Evolutionary conservation across 2,797 vertebrate genomes (phyloP).

Genomic region (Cryptoprocta ferox): DNA sequence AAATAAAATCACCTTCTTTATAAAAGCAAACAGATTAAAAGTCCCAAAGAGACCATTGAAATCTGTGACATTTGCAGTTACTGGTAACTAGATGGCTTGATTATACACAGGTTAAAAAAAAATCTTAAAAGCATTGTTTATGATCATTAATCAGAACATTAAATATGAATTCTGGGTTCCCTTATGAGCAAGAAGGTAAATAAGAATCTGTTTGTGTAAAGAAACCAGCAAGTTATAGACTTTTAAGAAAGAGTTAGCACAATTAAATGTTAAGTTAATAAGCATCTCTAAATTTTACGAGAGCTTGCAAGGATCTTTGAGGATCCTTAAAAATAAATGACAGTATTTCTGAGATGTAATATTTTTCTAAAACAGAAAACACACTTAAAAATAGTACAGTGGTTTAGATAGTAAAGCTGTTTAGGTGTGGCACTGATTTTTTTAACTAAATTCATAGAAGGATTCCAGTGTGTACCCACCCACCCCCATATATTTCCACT

Average conservation of each 20-base stretch:
- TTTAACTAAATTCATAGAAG: neutral
- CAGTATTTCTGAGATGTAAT: constrained; percentile 20
- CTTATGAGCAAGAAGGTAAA: constrained; percentile 66
- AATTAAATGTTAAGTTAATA: constrained; percentile 58
- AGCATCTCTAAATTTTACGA: constrained; percentile 63
- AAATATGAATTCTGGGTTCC: constrained; percentile 79
- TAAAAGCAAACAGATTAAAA: constrained; percentile 91
- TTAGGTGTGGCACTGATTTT: neutral
- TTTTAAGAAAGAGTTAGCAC: neutral
- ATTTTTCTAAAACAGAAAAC: constrained; percentile 46
- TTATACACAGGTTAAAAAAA: constrained; percentile 86
- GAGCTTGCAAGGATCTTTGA: constrained; percentile 34
- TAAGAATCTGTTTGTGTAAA: constrained; percentile 70
- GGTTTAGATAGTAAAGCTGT: neutral
- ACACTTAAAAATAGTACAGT: neutral
- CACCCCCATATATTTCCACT: neutral
- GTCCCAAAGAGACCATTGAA: constrained; percentile 89
- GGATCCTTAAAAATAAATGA: constrained; percentile 53
- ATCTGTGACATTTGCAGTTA: constrained; percentile 89
- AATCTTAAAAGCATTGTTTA: constrained; percentile 86
- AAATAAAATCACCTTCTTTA: constrained; percentile 91
- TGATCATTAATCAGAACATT: constrained; percentile 85
- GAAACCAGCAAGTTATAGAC: constrained; percentile 48
- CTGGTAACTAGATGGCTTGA: constrained; percentile 85
- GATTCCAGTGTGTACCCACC: neutral